phyloP scores from a whole-genome alignment of 2,113 vertebrate genomes.

The Callocephalon fimbriatum region DNA sequence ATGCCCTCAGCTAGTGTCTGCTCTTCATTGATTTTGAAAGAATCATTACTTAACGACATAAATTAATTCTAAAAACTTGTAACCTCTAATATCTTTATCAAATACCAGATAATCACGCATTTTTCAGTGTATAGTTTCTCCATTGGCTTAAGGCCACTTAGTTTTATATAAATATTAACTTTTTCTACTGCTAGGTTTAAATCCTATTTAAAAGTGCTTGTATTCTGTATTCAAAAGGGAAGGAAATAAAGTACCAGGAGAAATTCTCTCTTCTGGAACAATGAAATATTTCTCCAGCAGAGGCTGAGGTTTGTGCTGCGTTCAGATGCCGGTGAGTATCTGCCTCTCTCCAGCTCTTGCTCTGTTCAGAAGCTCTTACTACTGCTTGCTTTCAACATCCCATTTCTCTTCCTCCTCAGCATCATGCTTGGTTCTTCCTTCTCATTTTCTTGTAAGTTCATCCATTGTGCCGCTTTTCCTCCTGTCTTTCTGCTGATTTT shows the following conservation, averaged over 20 bases:
- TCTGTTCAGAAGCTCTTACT: neutral
- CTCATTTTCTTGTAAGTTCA: neutral
- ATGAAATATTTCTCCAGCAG: neutral
- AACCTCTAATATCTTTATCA: slow-evolving; percentile 37
- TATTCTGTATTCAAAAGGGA: slow-evolving; percentile 3
- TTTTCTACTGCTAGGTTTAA: neutral
- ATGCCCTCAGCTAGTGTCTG: slow-evolving; percentile 5
- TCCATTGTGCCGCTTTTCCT: neutral
- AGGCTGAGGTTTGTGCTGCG: neutral
- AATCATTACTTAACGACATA: slow-evolving; percentile 13
- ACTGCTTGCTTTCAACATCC: neutral
- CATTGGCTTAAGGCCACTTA: slow-evolving; percentile 30
- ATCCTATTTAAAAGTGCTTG: slow-evolving; percentile 27
- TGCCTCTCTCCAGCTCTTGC: neutral
- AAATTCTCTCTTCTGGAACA: slow-evolving; percentile 44
- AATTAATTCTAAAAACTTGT: neutral
- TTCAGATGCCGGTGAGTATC: neutral
- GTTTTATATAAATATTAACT: slow-evolving; percentile 50
- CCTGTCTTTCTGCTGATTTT: neutral
- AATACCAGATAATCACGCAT: slow-evolving; percentile 25
- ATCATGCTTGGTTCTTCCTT: neutral
- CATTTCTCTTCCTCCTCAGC: neutral
- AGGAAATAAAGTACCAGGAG: neutral
- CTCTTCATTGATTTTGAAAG: slow-evolving; percentile 29
- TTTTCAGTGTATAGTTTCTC: neutral